Base-by-base conservation (phyloP, 2,113 vertebrate species). In the Tricholaema leucomelas region DNA sequence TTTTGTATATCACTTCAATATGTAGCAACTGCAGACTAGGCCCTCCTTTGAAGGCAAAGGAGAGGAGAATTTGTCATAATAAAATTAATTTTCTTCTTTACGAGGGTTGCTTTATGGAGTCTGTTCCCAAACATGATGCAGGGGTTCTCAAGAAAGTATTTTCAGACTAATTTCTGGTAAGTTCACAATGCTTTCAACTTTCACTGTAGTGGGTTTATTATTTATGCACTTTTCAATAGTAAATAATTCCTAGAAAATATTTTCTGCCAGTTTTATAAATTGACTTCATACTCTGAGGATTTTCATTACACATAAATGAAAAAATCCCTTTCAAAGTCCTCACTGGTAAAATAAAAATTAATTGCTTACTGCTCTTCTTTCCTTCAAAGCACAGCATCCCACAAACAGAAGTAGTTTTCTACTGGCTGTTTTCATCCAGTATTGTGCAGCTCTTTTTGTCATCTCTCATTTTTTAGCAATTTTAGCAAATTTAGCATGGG, bases 21-120 rank as follows among this genome's bases (percentile, higher is more conserved):
- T 0, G 3, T 1, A 35, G 14, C 13, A 55, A 54, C 11, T 44
- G 24, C 7, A 7, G 7, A 66, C 7, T 30, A 73, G 6, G 3
- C 4, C 4, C 5, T 60, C 15, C 9, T 83, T 44, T 2, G 0
- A 75, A 93, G 9, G 15, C n/a, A 67, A 74, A 81, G 10, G 44
- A 67, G 8, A 28, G 4, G 9, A 14, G 9, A 70, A 4, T 5
- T 67, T 28, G 74, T 16, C 44, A 12, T 31, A 86, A n/a, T 31
- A 35, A 48, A 63, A 3, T 8, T 61, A 40, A 12, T n/a, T 77
- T 91, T 81, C 24, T 88, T 15, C 31, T 23, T 52, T 44, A 48
- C 7, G n/a, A 60, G 8, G 70, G 76, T 64, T 25, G 14, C 2
- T 60, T 48, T 54, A 13, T 42, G 28, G 17, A 75, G 16, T 27